phyloP scores from a whole-genome alignment of 2,797 vertebrate species.

The Diplodus sargus region DNA sequence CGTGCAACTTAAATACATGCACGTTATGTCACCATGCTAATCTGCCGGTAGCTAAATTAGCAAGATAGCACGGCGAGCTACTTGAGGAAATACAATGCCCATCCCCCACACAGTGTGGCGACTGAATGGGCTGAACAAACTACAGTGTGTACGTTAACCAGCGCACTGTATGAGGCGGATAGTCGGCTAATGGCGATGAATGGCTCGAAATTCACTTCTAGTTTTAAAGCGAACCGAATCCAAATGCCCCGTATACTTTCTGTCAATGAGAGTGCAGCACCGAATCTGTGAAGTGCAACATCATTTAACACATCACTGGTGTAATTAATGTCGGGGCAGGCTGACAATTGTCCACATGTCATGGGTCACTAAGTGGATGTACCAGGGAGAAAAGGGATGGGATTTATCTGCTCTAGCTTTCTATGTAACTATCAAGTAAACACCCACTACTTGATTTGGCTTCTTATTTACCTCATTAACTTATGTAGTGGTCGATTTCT shows the following conservation, averaged over 20 bases:
- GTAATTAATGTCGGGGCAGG: background rate
- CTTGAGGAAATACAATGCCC: slow-evolving; percentile 52
- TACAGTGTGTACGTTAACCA: slow-evolving; percentile 33
- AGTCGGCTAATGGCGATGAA: background rate
- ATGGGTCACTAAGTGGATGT: slow-evolving; percentile 41
- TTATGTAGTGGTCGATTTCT: background rate
- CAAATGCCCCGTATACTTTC: accelerated
- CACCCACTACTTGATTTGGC: accelerated
- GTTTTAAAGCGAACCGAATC: too few species aligned
- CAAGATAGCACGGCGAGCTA: slow-evolving; percentile 33
- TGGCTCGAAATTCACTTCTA: background rate
- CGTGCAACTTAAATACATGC: slow-evolving; percentile 25
- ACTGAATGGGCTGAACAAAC: slow-evolving; percentile 48
- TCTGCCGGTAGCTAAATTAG: slow-evolving; percentile 39
- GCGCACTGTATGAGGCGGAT: background rate
- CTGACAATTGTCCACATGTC: slow-evolving; percentile 62
- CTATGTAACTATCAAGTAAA: background rate
- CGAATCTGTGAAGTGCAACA: background rate
- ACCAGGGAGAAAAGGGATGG: background rate
- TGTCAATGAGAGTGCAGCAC: background rate
- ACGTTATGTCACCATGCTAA: slow-evolving; percentile 52
- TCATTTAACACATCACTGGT: background rate
- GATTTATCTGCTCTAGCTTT: background rate
- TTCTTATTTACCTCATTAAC: accelerated
- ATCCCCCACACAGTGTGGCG: slow-evolving; percentile 43